These are phyloP conservation scores for Strigamia maritima DNA, from an alignment of 2,888 invertebrate species.

Conservation along the genomic window DNA sequence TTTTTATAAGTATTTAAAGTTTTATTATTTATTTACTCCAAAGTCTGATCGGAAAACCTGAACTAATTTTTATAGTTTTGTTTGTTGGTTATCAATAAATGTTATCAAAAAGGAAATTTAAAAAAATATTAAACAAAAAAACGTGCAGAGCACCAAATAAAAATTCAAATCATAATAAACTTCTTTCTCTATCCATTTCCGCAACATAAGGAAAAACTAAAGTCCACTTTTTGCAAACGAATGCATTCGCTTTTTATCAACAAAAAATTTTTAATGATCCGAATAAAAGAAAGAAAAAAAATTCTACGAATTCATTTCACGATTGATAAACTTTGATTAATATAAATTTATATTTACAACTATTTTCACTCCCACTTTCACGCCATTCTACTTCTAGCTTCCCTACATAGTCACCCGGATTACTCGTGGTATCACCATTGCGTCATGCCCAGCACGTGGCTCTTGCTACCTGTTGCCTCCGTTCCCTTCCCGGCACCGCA, in stretches of 20 bases:
- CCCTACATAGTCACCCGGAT: neutral
- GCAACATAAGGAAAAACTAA: conserved; percentile 32
- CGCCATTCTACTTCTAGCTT: too few species aligned
- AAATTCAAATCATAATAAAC: conserved; percentile 34
- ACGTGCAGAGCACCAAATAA: conserved; percentile 6
- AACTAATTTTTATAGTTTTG: neutral
- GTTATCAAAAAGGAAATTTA: conserved; percentile 13
- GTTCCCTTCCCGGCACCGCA: conserved; percentile 1
- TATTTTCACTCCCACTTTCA: neutral
- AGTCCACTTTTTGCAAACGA: conserved; percentile 28
- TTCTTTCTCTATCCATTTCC: conserved; percentile 30
- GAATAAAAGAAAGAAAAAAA: neutral
- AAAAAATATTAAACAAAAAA: neutral
- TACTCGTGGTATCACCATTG: conserved; percentile 3
- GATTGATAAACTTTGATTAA: neutral
- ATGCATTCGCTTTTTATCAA: conserved; percentile 16
- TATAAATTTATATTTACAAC: neutral
- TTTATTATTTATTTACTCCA: neutral
- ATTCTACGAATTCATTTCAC: conserved; percentile 2
- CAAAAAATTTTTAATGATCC: neutral
- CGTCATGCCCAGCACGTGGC: conserved; percentile 33
- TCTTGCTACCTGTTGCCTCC: conserved; percentile 30
- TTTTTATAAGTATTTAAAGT: neutral
- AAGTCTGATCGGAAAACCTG: neutral
- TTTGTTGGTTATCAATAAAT: neutral